Conservation (phyloP, 2,797 vertebrate genomes). For the Trichosurus vulpecula region DNA sequence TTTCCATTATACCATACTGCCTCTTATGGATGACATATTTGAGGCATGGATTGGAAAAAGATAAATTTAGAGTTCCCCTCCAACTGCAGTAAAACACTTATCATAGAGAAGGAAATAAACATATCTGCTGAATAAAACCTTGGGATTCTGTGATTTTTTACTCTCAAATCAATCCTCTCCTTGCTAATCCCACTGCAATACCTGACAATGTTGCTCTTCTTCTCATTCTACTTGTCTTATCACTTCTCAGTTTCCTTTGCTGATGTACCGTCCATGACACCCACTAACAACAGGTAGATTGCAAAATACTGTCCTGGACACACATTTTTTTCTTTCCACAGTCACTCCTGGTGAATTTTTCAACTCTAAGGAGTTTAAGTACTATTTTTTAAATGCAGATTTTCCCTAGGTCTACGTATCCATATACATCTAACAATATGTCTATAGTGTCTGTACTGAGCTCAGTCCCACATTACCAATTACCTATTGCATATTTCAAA, state of each 20-base stretch:
- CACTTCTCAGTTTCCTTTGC: neutral
- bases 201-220: neutral
- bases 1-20: neutral
- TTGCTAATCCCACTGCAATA: neutral
- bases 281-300: neutral
- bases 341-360: neutral
- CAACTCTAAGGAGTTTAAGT: too few relatives aligned
- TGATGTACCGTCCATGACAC: neutral
- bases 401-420: neutral
- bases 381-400: neutral
- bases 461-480: neutral
- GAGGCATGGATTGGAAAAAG: neutral
- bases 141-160: neutral
- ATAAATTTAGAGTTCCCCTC: neutral
- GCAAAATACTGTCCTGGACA: neutral
- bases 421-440: neutral
- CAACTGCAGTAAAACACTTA: neutral
- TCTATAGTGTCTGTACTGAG: neutral
- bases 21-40: neutral
- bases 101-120: neutral
- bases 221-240: neutral
- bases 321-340: neutral
- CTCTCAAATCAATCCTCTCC: neutral
- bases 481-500: neutral
- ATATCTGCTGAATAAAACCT: neutral